Evolutionary conservation across 35 echinoderm and acorn worm genomes (phyloP).

Genomic region (Antedon bifida): DNA sequence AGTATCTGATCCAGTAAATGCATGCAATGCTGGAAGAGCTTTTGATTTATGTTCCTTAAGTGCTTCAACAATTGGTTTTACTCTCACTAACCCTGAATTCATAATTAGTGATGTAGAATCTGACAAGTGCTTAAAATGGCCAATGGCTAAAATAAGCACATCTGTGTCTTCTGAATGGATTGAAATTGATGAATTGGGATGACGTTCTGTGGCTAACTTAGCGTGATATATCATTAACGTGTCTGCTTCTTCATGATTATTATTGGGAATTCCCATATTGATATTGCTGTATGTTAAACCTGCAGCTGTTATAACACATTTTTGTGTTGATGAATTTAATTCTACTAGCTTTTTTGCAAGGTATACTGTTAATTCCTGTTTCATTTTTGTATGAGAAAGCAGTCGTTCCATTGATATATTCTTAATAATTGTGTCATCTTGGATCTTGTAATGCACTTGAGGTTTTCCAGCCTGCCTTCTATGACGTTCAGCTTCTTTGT

Average conservation of each 20-base stretch:
- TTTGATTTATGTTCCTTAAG: neutral
- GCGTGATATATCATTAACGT: neutral
- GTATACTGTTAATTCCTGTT: neutral
- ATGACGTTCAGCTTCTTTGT: too few species aligned
- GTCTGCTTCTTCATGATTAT: neutral
- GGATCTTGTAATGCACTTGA: too few species aligned
- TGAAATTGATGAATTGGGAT: neutral
- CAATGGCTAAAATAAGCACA: neutral
- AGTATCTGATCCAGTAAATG: slow-evolving; percentile 6
- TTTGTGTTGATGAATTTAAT: neutral
- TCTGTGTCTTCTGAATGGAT: slow-evolving; percentile 3
- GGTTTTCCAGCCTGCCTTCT: too few species aligned
- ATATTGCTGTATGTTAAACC: neutral
- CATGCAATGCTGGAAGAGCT: slow-evolving; percentile 3
- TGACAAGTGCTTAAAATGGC: neutral
- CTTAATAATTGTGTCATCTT: neutral
- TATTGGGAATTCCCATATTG: neutral
- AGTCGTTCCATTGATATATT: neutral
- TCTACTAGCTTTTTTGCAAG: neutral
- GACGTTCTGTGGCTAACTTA: neutral
- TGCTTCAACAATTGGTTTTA: neutral
- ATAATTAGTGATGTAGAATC: neutral
- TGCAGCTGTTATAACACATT: neutral
- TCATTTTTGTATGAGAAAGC: neutral
- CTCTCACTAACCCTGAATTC: neutral